Conservation (phyloP, 2,113 vertebrate species). For the Seriola rivoliana region DNA sequence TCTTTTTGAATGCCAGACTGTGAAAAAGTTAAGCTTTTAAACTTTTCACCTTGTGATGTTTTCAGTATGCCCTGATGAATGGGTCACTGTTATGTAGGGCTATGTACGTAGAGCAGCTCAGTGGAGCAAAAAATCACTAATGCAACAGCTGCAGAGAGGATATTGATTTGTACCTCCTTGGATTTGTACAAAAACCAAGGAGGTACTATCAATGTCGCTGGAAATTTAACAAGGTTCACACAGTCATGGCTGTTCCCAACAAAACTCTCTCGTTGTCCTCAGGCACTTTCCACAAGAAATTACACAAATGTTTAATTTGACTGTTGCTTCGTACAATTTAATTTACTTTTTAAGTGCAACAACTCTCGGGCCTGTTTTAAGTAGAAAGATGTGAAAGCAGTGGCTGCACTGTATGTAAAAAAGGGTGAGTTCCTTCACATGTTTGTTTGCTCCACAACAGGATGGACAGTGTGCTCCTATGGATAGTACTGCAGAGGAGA, state of each 20-base stretch:
- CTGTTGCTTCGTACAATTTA: background rate
- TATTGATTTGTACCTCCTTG: constrained; percentile 54
- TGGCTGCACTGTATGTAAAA: background rate
- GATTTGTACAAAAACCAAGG: constrained; percentile 27
- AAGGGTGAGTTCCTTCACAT: background rate
- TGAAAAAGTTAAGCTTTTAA: constrained; percentile 39
- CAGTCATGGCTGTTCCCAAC: background rate
- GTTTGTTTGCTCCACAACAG: background rate
- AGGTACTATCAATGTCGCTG: constrained; percentile 26
- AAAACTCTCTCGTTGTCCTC: background rate
- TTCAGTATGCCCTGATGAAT: constrained; percentile 43
- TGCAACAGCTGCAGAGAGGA: constrained; percentile 33
- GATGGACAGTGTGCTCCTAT: constrained; percentile 24
- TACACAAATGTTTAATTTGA: background rate
- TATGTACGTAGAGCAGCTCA: constrained; percentile 4
- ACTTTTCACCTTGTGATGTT: constrained; percentile 43
- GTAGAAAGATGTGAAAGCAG: background rate
- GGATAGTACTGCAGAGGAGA: constrained; percentile 33
- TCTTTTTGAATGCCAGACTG: background rate
- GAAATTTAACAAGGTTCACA: constrained; percentile 26
- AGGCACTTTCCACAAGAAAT: background rate
- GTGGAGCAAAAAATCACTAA: constrained; percentile 47
- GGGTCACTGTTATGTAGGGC: constrained; percentile 14
- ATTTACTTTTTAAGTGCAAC: constrained; percentile 3
- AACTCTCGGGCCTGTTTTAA: background rate